Evolutionary conservation across 2,888 invertebrate genomes (phyloP).

Genomic region (Limnephilus rhombicus): DNA sequence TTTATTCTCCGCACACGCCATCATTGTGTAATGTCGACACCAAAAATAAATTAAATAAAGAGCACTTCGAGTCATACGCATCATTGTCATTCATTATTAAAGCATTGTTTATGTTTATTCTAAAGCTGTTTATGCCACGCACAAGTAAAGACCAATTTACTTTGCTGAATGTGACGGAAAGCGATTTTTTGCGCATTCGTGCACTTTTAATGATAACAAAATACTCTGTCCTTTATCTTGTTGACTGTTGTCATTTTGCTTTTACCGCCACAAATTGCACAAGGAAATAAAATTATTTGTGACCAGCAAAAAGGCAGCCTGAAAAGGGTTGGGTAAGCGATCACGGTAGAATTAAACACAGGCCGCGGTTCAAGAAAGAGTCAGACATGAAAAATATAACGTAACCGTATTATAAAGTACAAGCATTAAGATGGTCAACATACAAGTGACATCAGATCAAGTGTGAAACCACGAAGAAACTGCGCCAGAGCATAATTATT

Average conservation of each 20-base stretch:
- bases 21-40: constrained; percentile 16
- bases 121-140: background rate
- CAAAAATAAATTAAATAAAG: background rate
- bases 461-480: background rate
- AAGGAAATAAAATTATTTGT: background rate
- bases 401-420: background rate
- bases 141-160: background rate
- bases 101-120: background rate
- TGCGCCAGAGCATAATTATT: background rate
- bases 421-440: background rate
- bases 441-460: background rate
- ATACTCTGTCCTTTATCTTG: background rate
- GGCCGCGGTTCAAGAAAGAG: background rate
- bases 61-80: background rate
- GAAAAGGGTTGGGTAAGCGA: background rate
- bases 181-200: background rate
- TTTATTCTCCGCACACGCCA: constrained; percentile 34
- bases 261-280: background rate
- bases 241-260: background rate
- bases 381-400: background rate
- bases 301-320: background rate
- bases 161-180: background rate
- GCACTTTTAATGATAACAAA: background rate
- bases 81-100: constrained; percentile 6
- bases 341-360: background rate